Evolutionary conservation across 2,797 vertebrate genomes (phyloP).

Genomic region (Scyliorhinus canicula): DNA sequence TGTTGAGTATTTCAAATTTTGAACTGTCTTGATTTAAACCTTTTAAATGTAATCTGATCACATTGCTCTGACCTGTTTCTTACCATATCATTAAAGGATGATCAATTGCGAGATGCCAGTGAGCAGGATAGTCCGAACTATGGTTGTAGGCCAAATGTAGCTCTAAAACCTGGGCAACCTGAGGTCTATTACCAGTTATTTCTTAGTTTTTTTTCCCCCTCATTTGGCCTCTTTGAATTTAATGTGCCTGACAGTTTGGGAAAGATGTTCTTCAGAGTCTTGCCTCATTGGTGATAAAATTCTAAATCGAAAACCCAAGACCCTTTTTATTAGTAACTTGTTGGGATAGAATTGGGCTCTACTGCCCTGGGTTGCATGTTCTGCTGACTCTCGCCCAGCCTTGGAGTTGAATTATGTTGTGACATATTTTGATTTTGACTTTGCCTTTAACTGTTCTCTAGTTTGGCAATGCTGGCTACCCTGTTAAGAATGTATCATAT

Average conservation of each 20-base stretch:
- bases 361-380: too few relatives aligned
- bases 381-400: neutral
- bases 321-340: neutral
- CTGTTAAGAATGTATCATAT: neutral
- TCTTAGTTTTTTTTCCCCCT: neutral
- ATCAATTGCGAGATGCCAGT: neutral
- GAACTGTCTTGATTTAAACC: too few relatives aligned
- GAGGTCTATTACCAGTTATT: neutral
- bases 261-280: neutral
- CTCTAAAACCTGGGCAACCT: neutral
- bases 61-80: neutral
- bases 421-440: neutral
- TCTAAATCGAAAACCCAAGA: neutral
- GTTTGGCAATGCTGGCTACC: neutral
- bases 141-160: neutral
- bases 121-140: neutral
- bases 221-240: neutral
- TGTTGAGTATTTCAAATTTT: too few relatives aligned
- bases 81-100: neutral
- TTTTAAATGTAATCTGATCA: neutral
- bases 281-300: neutral
- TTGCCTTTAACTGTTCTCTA: neutral
- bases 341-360: neutral
- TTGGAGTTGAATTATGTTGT: neutral
- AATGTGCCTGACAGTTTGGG: neutral